Evolutionary conservation across 2,797 vertebrate genomes (phyloP), one percentile per base, ranked within the genome.

Genomic region (Urocyon cinereoargenteus): DNA sequence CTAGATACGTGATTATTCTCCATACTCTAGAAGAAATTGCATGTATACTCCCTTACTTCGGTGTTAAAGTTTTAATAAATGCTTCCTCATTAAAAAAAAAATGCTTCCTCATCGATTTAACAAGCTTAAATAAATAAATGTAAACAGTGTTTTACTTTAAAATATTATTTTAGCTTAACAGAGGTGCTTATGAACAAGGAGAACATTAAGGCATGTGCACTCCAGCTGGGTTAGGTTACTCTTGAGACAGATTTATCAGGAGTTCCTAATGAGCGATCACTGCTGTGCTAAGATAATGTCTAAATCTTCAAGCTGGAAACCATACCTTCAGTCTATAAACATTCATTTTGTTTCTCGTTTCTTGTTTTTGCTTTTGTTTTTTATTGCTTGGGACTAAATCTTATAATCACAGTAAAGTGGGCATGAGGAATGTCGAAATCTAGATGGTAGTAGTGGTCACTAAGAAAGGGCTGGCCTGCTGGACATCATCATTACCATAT

Each of bases 81-180:
- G 4, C 5, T 92, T 94, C 3, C n/a, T 78, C 4, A 64, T 16
- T 96, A 45, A 45, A 45, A 45, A 45, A 45, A 40, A 72, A 72
- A 40, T 55, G 4, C 5, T 92, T 94, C 3, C n/a, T 78, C 4
- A 64, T 16, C 94, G 59, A 86, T 22, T 87, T 85, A 66, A 14
- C 21, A 87, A 87, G 19, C 0, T 73, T 49, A 40, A 90, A 51
- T 2, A 84, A 14, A 82, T 4, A 89, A 12, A 72, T 59, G 40
- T n/a, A 82, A 53, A 14, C 28, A 86, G 21, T 14, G 12, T 85
- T 72, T 79, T 89, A 11, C 4, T 15, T 96, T 89, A 85, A 36
- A 81, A 24, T 66, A 94, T 90, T 62, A 77, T 34, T 87, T 96
- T 83, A 79, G 15, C 73, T n/a, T 94, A 82, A 70, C 19, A 62